Percentiles rank a stretch among this genome's conserved stretches.
phyloP scores from a whole-genome alignment of 2,888 invertebrate species.

The Apocheima hispidaria region DNA sequence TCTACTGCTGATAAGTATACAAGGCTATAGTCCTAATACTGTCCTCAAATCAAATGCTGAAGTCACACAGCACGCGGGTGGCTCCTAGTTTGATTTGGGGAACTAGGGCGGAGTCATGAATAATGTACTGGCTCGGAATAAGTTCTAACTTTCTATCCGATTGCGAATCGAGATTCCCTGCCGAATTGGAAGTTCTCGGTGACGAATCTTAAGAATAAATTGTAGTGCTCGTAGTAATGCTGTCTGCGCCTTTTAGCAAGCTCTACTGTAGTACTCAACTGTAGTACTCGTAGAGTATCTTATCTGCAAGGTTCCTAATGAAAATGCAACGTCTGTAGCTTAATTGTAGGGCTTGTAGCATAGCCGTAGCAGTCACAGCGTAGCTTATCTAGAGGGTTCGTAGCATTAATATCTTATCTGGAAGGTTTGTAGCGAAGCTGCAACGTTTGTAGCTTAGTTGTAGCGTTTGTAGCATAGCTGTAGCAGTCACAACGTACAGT shows the following conservation, averaged over 20 bases:
- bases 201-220: neutral
- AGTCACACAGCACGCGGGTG: neutral
- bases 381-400: neutral
- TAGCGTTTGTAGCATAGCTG: neutral
- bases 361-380: neutral
- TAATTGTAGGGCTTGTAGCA: neutral
- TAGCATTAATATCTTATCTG: neutral
- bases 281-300: neutral
- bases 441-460: neutral
- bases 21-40: neutral
- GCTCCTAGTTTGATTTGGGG: constrained; percentile 20
- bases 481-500: neutral
- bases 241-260: too few species aligned
- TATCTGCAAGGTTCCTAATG: too few species aligned
- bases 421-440: neutral
- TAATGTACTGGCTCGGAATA: constrained; percentile 31
- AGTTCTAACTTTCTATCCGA: constrained; percentile 32
- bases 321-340: neutral
- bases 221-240: neutral
- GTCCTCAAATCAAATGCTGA: neutral
- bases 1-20: neutral
- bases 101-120: constrained; percentile 35
- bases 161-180: neutral
- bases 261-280: too few species aligned
- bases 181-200: neutral